A percentile compares a stretch with the other conserved stretches of the same genome.
phyloP scores from a whole-genome alignment of 1,140 invertebrate species.

The Ostrea edulis region DNA sequence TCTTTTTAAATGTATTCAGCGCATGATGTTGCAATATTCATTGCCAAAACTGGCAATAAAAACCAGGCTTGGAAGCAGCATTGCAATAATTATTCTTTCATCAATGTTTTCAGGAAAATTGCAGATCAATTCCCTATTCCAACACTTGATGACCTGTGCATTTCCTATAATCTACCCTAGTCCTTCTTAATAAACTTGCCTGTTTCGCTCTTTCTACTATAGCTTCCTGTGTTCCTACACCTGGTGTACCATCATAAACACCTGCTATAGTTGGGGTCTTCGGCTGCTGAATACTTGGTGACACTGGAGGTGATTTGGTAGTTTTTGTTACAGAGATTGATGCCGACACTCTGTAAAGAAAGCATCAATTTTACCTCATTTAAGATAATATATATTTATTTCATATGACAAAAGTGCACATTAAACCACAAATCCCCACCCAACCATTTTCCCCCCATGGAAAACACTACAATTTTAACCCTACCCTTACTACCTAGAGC shows the following conservation, averaged over 20 bases:
- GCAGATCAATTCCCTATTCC: neutral
- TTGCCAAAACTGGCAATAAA: constrained; percentile 45
- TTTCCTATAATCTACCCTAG: too few relatives aligned
- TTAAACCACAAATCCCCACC: too few relatives aligned
- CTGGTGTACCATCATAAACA: constrained; percentile 79
- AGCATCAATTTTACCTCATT: neutral
- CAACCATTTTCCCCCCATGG: too few relatives aligned
- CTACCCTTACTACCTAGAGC: too few relatives aligned
- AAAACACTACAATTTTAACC: too few relatives aligned
- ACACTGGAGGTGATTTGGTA: constrained; percentile 61
- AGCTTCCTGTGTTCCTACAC: constrained; percentile 85
- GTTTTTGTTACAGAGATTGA: constrained; percentile 33
- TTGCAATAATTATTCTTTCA: constrained; percentile 29
- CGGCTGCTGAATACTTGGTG: constrained; percentile 54
- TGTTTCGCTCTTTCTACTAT: constrained; percentile 94
- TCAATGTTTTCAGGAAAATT: neutral
- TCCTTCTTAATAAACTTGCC: constrained; percentile 73
- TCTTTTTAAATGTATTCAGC: neutral
- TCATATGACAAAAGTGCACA: neutral
- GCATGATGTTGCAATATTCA: constrained; percentile 51
- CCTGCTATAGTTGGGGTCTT: constrained; percentile 79
- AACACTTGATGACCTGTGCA: too few relatives aligned
- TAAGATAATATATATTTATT: neutral
- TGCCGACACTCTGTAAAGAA: neutral
- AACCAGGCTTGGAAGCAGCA: constrained; percentile 55